A percentile compares a stretch with the other conserved stretches of the same genome.
Evolutionary conservation across 2,888 invertebrate species (phyloP).

Genomic region (Elegia similella): DNA sequence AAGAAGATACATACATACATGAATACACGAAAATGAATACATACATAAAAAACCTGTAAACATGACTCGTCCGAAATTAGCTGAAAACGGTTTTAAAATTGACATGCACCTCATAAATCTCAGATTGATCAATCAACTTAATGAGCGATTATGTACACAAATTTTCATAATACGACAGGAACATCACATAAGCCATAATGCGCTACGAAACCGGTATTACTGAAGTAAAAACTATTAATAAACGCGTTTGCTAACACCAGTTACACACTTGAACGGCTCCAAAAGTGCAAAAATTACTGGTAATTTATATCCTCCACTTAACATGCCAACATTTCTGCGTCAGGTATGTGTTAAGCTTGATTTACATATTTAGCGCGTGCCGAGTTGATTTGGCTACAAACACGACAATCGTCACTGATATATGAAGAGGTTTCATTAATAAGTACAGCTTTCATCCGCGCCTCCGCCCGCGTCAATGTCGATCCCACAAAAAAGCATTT

Average conservation of each 20-base stretch:
- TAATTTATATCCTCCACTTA: constrained; percentile 8
- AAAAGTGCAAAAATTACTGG: constrained; percentile 11
- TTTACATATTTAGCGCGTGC: constrained; percentile 1
- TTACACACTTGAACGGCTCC: constrained; percentile 11
- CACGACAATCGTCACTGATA: not conserved
- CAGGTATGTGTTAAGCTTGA: constrained; percentile 1
- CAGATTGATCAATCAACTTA: not conserved
- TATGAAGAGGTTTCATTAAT: not conserved
- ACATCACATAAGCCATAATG: constrained; percentile 8
- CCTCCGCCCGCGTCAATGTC: too few species aligned
- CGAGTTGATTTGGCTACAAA: not conserved
- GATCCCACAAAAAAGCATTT: too few species aligned
- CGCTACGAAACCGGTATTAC: not conserved
- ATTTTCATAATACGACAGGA: constrained; percentile 11
- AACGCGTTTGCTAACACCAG: constrained; percentile 2
- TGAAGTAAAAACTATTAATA: constrained; percentile 4
- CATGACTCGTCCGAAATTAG: too few species aligned
- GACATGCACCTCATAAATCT: not conserved
- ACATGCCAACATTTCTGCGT: constrained; percentile 8
- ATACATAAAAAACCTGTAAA: too few species aligned
- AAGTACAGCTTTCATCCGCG: too few species aligned
- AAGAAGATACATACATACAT: too few species aligned
- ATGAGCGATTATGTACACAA: not conserved
- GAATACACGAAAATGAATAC: too few species aligned
- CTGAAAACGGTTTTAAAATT: too few species aligned